Conservation (phyloP, 2,113 vertebrate genomes). For the Brachyistius frenatus region DNA sequence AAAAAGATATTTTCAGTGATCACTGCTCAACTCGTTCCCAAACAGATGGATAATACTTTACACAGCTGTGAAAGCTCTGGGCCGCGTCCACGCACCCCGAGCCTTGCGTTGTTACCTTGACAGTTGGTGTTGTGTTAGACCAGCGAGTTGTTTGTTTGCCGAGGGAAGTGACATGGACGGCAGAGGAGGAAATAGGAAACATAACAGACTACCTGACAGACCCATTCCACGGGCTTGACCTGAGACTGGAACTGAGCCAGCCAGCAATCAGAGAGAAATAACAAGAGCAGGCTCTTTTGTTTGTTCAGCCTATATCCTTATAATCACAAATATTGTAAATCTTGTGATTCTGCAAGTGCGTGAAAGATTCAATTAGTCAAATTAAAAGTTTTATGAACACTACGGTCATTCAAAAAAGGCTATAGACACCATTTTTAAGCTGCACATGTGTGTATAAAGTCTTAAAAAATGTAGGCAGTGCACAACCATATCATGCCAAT, state of each 20-base stretch:
- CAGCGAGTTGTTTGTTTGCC: constrained; percentile 82
- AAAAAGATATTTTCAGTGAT: constrained; percentile 74
- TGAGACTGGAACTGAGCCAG: constrained; percentile 81
- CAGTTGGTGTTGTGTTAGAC: constrained; percentile 54
- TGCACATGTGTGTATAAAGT: too few species aligned
- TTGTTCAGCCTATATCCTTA: constrained; percentile 79
- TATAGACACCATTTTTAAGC: too few species aligned
- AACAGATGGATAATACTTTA: constrained; percentile 80
- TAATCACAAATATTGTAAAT: constrained; percentile 56
- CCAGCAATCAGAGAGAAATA: constrained; percentile 82
- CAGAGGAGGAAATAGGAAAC: constrained; percentile 86
- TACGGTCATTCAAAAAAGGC: too few species aligned
- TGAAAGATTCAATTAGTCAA: constrained; percentile 23
- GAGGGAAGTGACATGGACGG: constrained; percentile 80
- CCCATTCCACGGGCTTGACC: constrained; percentile 77
- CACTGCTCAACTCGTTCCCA: constrained; percentile 57
- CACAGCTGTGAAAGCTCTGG: constrained; percentile 77
- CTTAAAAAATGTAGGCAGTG: too few species aligned
- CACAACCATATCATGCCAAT: neutral
- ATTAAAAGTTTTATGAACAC: constrained; percentile 20
- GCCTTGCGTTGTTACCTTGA: constrained; percentile 58
- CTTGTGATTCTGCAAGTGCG: constrained; percentile 22
- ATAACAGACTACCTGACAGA: constrained; percentile 82
- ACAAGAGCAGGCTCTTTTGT: constrained; percentile 77
- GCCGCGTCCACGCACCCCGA: constrained; percentile 35